phyloP scores from a whole-genome alignment of 2,797 vertebrate genomes.

The Nyctalus aviator region DNA sequence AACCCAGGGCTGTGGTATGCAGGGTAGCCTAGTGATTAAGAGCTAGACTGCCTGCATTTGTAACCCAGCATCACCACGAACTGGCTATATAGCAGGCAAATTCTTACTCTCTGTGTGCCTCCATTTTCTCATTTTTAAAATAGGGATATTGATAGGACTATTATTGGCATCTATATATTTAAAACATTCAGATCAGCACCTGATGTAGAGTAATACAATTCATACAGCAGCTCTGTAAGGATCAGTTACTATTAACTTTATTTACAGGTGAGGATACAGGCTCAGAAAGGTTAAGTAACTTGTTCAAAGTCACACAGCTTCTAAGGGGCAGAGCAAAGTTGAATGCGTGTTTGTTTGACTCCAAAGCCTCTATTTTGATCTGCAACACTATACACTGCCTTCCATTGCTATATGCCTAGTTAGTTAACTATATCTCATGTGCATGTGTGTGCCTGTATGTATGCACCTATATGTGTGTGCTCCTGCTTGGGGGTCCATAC shows the following conservation, averaged over 20 bases:
- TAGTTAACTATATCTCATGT: neutral
- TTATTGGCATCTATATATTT: neutral
- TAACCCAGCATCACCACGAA: neutral
- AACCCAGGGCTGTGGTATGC: neutral
- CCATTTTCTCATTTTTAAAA: conserved; percentile 44
- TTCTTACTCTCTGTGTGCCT: conserved; percentile 9
- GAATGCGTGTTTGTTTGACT: neutral
- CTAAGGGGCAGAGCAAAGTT: conserved; percentile 25
- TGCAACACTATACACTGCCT: neutral
- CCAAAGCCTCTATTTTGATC: conserved; percentile 23
- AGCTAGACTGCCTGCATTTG: neutral
- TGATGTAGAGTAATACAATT: conserved; percentile 10
- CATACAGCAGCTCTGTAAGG: neutral
- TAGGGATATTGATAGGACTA: neutral
- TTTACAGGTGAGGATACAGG: conserved; percentile 24
- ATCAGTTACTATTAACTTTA: conserved; percentile 8
- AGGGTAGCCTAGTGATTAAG: neutral
- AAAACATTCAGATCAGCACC: neutral
- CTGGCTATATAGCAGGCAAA: neutral
- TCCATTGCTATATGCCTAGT: neutral
- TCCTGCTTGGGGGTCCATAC: neutral
- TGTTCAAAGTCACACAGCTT: conserved; percentile 11
- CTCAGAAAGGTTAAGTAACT: conserved; percentile 11
- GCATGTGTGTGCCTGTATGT: neutral
- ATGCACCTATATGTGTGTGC: neutral